Evolutionary conservation across 2,888 invertebrate genomes (phyloP).

Genomic region (Chamaedrilus cognettii): DNA sequence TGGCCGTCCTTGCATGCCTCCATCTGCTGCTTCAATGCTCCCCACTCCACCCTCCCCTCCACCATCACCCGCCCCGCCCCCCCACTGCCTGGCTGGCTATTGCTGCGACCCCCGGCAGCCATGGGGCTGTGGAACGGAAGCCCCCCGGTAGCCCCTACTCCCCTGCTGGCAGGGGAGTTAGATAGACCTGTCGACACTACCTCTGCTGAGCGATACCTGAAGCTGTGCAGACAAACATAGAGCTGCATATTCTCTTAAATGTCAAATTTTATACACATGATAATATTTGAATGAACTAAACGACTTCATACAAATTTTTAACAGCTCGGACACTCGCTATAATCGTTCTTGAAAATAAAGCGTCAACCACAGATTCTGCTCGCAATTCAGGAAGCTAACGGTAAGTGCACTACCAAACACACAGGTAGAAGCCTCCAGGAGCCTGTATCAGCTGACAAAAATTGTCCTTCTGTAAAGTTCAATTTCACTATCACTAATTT

Average conservation of each 20-base stretch:
- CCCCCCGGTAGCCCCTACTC: background rate
- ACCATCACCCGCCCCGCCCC: background rate
- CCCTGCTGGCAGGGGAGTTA: background rate
- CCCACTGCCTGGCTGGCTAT: background rate
- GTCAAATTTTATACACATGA: background rate
- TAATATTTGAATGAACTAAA: background rate
- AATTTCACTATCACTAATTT: no score
- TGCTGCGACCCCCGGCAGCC: background rate
- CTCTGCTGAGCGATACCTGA: constrained; percentile 17
- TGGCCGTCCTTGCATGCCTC: background rate
- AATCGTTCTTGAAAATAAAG: no score
- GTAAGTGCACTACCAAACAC: no score
- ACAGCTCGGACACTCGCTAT: no score
- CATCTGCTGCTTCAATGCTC: background rate
- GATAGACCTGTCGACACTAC: constrained; percentile 5
- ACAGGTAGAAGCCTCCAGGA: no score
- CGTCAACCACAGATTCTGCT: no score
- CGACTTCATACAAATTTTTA: no score
- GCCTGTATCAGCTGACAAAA: no score
- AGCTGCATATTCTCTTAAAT: background rate
- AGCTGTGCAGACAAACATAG: background rate
- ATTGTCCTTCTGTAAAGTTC: no score
- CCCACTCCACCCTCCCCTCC: no score
- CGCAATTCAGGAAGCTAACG: no score
- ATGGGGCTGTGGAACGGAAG: background rate